phyloP scores from a whole-genome alignment of 2,113 vertebrate genomes.

The Dipodomys merriami region DNA sequence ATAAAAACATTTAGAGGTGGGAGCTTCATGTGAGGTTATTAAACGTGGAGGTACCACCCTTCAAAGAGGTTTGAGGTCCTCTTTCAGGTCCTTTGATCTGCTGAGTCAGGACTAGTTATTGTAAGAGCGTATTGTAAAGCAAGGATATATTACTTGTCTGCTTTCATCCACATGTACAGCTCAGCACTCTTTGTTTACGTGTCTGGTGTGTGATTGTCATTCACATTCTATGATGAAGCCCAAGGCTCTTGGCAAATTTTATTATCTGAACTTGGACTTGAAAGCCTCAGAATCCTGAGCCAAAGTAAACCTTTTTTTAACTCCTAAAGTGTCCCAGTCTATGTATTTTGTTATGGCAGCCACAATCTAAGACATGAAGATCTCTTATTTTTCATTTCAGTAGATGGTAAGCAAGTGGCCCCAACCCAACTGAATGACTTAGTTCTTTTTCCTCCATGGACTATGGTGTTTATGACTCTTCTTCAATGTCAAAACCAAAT shows the following conservation, averaged over 20 bases:
- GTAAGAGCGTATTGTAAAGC: neutral
- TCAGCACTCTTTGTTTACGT: too few species aligned
- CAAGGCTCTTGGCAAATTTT: neutral
- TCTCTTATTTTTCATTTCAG: too few species aligned
- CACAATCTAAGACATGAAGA: neutral
- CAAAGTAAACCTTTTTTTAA: neutral
- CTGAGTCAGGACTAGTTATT: neutral
- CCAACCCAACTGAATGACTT: neutral
- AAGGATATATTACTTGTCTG: neutral
- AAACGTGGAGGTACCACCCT: neutral
- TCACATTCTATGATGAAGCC: too few species aligned
- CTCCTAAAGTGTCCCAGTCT: neutral
- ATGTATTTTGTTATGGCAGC: neutral
- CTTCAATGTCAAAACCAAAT: neutral
- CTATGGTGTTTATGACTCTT: neutral
- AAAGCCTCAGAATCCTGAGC: neutral
- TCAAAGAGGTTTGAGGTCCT: neutral
- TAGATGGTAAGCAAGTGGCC: too few species aligned
- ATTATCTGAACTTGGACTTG: neutral
- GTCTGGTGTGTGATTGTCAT: too few species aligned
- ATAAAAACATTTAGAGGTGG: neutral
- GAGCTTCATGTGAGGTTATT: too few species aligned
- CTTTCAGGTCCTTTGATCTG: neutral
- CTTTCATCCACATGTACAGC: neutral
- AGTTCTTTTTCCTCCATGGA: neutral